phyloP scores from a whole-genome alignment of 2,113 vertebrate species.

The Centropristis striata region DNA sequence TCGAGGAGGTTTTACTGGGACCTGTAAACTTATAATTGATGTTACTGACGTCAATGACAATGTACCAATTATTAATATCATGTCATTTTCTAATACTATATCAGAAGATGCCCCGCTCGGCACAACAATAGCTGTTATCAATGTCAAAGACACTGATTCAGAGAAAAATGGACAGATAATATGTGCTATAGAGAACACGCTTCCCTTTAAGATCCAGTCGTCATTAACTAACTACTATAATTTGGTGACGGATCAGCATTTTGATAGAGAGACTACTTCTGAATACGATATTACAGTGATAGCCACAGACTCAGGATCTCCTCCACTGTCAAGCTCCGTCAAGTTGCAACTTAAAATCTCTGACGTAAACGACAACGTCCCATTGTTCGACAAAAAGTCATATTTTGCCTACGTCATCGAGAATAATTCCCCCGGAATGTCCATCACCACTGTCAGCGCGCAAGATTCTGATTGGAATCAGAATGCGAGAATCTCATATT shows the following conservation, averaged over 20 bases:
- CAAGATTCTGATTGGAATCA: slow-evolving; percentile 57
- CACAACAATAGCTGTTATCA: slow-evolving; percentile 66
- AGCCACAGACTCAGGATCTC: slow-evolving; percentile 38
- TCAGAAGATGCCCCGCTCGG: slow-evolving; percentile 57
- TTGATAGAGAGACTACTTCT: slow-evolving; percentile 53
- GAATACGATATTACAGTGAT: slow-evolving; percentile 62
- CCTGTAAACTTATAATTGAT: slow-evolving; percentile 72
- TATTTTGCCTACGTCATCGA: slow-evolving; percentile 42
- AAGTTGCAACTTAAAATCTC: slow-evolving; percentile 50
- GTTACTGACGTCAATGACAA: slow-evolving; percentile 78
- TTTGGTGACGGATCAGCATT: slow-evolving; percentile 50
- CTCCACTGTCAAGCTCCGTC: slow-evolving; percentile 9
- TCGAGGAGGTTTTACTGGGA: slow-evolving; percentile 44
- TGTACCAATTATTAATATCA: slow-evolving; percentile 44
- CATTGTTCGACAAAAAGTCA: slow-evolving; percentile 5
- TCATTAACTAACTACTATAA: slow-evolving; percentile 13
- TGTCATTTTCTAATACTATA: slow-evolving; percentile 65
- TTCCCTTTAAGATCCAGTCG: slow-evolving; percentile 64
- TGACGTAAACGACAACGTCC: slow-evolving; percentile 64
- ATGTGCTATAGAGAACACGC: slow-evolving; percentile 54
- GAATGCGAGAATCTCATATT: slow-evolving; percentile 59
- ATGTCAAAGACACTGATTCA: slow-evolving; percentile 72
- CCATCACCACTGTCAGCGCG: slow-evolving; percentile 28
- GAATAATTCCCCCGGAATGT: slow-evolving; percentile 50
- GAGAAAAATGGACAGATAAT: slow-evolving; percentile 65